These are phyloP conservation scores for Oscheius onirici DNA, from an alignment of 2,888 invertebrate genomes.

Conservation along the genomic window DNA sequence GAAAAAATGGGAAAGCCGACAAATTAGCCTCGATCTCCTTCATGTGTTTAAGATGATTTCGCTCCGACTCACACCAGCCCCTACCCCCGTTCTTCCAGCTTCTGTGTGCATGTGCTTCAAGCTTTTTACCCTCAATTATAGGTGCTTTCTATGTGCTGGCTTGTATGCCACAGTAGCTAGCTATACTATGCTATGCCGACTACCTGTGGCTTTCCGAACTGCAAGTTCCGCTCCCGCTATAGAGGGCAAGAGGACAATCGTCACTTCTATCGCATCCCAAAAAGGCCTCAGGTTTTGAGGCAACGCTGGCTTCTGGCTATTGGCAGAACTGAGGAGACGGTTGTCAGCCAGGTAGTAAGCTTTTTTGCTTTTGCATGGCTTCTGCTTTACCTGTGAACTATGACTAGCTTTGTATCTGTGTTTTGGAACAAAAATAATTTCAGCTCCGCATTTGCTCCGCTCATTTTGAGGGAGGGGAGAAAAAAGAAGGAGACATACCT, in stretches of 20 bases:
- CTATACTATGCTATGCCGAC: constrained; percentile 71
- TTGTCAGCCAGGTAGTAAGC: constrained; percentile 72
- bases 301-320: constrained; percentile 73
- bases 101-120: constrained; percentile 10
- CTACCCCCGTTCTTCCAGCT: background rate
- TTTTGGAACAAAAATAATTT: constrained; percentile 36
- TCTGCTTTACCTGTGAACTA: background rate
- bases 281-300: constrained; percentile 72
- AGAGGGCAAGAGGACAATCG: constrained; percentile 73
- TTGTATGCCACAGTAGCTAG: constrained; percentile 8
- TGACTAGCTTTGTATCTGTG: background rate
- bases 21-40: too few species aligned
- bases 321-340: constrained; percentile 73
- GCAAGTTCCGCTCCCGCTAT: constrained; percentile 72
- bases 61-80: background rate
- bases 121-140: constrained; percentile 14
- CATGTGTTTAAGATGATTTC: background rate
- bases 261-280: constrained; percentile 74
- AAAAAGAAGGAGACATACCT: constrained; percentile 73
- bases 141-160: constrained; percentile 24
- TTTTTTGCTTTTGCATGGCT: constrained; percentile 6
- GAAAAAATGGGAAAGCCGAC: too few species aligned
- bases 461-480: constrained; percentile 73
- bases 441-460: constrained; percentile 73
- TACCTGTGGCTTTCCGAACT: constrained; percentile 74